Evolutionary conservation across 2,797 vertebrate genomes (phyloP).

Genomic region (Chelonia mydas): DNA sequence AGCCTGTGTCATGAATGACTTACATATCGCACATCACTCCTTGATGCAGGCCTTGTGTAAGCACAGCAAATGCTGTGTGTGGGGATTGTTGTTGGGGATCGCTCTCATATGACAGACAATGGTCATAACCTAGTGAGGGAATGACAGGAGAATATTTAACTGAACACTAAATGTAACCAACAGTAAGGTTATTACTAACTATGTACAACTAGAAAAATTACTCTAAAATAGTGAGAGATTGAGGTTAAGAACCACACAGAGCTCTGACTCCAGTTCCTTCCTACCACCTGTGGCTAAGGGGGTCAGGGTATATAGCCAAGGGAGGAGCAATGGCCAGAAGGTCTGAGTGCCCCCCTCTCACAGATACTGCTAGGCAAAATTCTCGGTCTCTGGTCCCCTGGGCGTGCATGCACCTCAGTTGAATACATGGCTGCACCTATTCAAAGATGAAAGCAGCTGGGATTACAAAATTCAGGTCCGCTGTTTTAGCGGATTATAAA

Average conservation of each 20-base stretch:
- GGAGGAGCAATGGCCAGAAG: neutral
- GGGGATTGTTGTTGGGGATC: no score
- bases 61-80: no score
- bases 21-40: no score
- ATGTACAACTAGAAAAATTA: neutral
- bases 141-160: neutral
- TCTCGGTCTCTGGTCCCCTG: neutral
- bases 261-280: neutral
- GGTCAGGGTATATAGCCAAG: no score
- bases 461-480: neutral
- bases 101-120: neutral
- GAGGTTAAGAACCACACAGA: neutral
- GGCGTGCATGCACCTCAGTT: neutral
- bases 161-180: neutral
- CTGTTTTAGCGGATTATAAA: neutral
- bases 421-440: neutral
- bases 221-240: neutral
- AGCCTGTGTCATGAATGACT: neutral
- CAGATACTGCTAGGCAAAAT: neutral
- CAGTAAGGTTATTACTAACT: no score
- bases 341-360: neutral
- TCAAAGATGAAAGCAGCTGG: neutral
- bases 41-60: no score
- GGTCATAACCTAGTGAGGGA: neutral
- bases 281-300: no score